Evolutionary conservation across 2,888 invertebrate genomes (phyloP).

Genomic region (Mesorhabditis spiculigera): DNA sequence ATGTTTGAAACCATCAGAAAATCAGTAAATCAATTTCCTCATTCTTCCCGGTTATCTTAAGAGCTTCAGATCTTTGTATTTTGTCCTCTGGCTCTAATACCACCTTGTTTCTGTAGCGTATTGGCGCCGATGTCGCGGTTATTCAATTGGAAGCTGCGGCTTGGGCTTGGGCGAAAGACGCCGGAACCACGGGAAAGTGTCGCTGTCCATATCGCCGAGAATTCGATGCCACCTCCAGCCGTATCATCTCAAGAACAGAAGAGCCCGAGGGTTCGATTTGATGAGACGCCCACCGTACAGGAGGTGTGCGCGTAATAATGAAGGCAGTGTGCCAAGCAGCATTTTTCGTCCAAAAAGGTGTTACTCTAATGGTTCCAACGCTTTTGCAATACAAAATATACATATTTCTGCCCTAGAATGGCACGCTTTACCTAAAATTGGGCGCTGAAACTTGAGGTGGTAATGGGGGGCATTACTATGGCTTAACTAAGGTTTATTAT

Average conservation of each 20-base stretch:
- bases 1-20: too few species aligned
- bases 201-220: conserved; percentile 22
- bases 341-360: background rate
- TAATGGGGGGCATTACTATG: background rate
- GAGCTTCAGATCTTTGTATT: too few species aligned
- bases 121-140: conserved; percentile 19
- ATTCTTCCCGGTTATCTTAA: too few species aligned
- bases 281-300: conserved; percentile 15
- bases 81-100: too few species aligned
- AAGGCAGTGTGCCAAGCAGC: background rate
- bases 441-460: background rate
- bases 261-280: conserved; percentile 12
- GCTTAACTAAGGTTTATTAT: background rate
- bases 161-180: conserved; percentile 30
- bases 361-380: background rate
- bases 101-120: too few species aligned
- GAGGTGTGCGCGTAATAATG: conserved; percentile 13
- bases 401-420: conserved; percentile 12
- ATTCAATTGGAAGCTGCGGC: conserved; percentile 36
- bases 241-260: conserved; percentile 9
- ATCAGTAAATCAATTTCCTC: too few species aligned
- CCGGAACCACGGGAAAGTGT: conserved; percentile 38
- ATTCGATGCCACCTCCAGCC: conserved; percentile 13
- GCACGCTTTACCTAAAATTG: background rate
- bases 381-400: background rate